Conservation (phyloP, 2,888 invertebrate species). For the Diarsia mendica region DNA sequence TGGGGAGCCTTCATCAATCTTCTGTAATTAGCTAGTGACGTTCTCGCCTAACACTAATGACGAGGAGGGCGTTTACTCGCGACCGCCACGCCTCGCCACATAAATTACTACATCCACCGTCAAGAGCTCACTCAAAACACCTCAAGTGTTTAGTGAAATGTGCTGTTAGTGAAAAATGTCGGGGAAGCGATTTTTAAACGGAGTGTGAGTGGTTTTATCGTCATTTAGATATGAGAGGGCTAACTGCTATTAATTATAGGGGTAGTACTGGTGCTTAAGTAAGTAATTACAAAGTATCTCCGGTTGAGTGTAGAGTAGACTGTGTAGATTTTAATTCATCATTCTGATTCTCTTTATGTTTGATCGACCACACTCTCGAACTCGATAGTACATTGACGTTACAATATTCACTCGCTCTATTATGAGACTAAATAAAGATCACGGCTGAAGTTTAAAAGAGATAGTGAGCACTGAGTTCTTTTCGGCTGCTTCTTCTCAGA, state of each 20-base stretch:
- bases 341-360: not conserved
- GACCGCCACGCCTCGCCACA: conserved; percentile 69
- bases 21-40: conserved; percentile 85
- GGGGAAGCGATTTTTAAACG: conserved; percentile 53
- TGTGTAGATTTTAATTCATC: not conserved
- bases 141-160: conserved; percentile 61
- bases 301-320: not conserved
- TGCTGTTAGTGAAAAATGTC: conserved; percentile 53
- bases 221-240: conserved; percentile 22
- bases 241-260: conserved; percentile 17
- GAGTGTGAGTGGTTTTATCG: conserved; percentile 36
- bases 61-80: conserved; percentile 72
- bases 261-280: not conserved
- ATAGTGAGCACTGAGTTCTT: too few relatives aligned
- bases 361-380: not conserved
- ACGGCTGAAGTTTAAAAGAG: too few relatives aligned
- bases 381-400: too few relatives aligned
- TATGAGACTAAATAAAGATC: too few relatives aligned
- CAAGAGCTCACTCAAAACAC: conserved; percentile 55
- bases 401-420: too few relatives aligned
- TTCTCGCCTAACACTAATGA: conserved; percentile 81
- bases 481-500: not conserved
- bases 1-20: conserved; percentile 84
- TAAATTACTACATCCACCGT: conserved; percentile 72
- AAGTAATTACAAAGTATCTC: not conserved